phyloP scores from a whole-genome alignment of 2,113 vertebrate genomes.

The Brachirus orientalis region DNA sequence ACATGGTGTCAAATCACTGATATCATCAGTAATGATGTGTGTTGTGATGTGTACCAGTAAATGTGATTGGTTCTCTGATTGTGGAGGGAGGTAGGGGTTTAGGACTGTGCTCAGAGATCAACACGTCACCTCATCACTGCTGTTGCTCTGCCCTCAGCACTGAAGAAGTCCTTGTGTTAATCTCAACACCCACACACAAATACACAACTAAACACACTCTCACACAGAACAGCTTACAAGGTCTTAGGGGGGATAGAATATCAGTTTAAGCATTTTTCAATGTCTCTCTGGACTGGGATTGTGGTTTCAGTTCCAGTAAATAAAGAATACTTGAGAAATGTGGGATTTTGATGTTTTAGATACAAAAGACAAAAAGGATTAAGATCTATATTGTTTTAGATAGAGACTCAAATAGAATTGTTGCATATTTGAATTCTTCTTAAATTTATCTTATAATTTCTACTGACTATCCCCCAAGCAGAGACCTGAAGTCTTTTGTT shows the following conservation, averaged over 20 bases:
- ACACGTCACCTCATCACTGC: constrained; percentile 63
- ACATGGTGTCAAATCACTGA: constrained; percentile 60
- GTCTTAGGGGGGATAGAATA: constrained; percentile 32
- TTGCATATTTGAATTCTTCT: no score
- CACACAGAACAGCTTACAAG: constrained; percentile 29
- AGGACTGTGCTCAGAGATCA: constrained; percentile 49
- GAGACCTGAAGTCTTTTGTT: no score
- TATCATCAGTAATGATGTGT: constrained; percentile 57
- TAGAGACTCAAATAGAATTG: no score
- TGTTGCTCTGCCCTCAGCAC: constrained; percentile 33
- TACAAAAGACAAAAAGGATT: not conserved
- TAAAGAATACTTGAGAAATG: constrained; percentile 24
- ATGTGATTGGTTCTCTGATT: constrained; percentile 15
- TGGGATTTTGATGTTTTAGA: constrained; percentile 43
- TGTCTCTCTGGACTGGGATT: constrained; percentile 35
- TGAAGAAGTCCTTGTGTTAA: constrained; percentile 6
- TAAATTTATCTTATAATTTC: no score
- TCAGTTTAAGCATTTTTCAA: constrained; percentile 39
- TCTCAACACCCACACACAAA: constrained; percentile 22
- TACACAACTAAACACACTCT: constrained; percentile 1
- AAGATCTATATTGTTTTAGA: no score
- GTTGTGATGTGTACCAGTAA: constrained; percentile 38
- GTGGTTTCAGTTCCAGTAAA: constrained; percentile 41
- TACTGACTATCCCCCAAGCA: constrained; percentile 6
- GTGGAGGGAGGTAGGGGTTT: constrained; percentile 37